phyloP scores from a whole-genome alignment of 2,113 vertebrate species.

The Himantopus leucocephalus region DNA sequence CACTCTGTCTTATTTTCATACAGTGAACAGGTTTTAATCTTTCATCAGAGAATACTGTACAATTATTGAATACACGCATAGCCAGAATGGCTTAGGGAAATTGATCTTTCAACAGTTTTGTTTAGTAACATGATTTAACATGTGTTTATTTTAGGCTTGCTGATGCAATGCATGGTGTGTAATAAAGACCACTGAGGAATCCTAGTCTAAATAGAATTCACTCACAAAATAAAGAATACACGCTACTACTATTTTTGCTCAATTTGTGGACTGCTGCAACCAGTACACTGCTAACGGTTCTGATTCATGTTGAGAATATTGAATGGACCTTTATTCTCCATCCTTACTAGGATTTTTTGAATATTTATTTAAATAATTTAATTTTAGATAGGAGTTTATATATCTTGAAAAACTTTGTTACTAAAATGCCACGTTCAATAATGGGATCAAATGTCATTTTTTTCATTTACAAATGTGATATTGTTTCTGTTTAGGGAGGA shows the following conservation, averaged over 20 bases:
- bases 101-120: not conserved
- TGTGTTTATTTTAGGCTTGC: constrained; percentile 19
- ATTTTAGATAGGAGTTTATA: constrained; percentile 11
- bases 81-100: not conserved
- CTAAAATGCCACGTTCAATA: not conserved
- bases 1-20: not conserved
- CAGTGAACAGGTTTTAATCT: not conserved
- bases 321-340: not conserved
- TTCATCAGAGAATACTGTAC: not conserved
- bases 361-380: constrained; percentile 32
- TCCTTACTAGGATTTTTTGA: not conserved
- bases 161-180: not conserved
- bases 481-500: constrained; percentile 51
- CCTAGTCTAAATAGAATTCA: not conserved
- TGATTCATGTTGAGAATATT: not conserved
- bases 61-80: not conserved
- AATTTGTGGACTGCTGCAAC: not conserved
- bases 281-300: not conserved
- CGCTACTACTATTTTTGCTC: not conserved
- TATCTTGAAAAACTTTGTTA: not conserved
- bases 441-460: not conserved
- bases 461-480: constrained; percentile 42
- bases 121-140: constrained; percentile 7
- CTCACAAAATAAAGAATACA: not conserved
- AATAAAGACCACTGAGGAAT: not conserved